phyloP scores from a whole-genome alignment of 2,113 vertebrate genomes.

The Burhinus oedicnemus region DNA sequence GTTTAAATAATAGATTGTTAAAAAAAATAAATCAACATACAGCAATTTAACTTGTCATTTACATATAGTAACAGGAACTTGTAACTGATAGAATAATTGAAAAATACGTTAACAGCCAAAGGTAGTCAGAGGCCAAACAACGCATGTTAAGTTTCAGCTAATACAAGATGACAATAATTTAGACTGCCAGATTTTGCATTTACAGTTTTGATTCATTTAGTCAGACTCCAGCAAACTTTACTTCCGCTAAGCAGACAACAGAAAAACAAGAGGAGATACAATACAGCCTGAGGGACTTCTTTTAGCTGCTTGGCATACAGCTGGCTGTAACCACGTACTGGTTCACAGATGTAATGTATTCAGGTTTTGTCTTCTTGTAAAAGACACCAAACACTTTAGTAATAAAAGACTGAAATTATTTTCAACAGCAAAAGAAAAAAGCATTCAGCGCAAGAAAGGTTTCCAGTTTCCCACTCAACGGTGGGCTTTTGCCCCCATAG shows the following conservation, averaged over 20 bases:
- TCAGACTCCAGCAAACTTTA: slow-evolving; percentile 34
- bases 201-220: slow-evolving; percentile 36
- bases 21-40: slow-evolving; percentile 52
- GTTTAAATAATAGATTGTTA: slow-evolving; percentile 46
- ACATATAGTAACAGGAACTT: slow-evolving; percentile 24
- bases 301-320: neutral
- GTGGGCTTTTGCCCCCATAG: neutral
- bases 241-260: slow-evolving; percentile 24
- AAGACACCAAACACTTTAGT: slow-evolving; percentile 1
- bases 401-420: slow-evolving; percentile 25
- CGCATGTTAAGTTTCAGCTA: neutral
- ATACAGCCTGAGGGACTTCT: neutral
- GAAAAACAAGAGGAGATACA: neutral
- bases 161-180: slow-evolving; percentile 16
- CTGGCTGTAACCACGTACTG: neutral
- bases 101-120: slow-evolving; percentile 23
- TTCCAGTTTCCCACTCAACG: neutral
- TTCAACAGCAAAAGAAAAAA: slow-evolving; percentile 17
- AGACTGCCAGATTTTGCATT: slow-evolving; percentile 38
- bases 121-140: slow-evolving; percentile 41
- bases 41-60: slow-evolving; percentile 46
- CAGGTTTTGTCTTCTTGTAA: slow-evolving; percentile 17
- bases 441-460: neutral
- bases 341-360: neutral
- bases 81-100: slow-evolving; percentile 45